Evolutionary conservation across 2,113 vertebrate genomes (phyloP), one percentile per base, ranked within the genome.

Genomic region (Spilogale gracilis): DNA sequence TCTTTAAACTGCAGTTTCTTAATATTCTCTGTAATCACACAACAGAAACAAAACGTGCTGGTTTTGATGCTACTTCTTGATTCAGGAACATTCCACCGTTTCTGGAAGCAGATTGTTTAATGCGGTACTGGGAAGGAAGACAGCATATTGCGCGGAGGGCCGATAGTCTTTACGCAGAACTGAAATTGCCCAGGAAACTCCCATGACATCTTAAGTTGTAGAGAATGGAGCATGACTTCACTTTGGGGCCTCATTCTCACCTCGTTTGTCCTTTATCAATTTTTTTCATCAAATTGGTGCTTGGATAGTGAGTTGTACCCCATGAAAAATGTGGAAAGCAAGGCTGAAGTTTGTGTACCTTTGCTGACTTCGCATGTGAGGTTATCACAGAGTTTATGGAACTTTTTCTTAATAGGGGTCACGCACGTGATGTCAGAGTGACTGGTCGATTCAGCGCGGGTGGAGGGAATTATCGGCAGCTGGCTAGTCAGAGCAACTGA

Each of bases 1-100:
- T 32, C 58, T 97, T 79, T 96, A 74, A 84, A 2, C 85, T 61
- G 30, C 61, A 60, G 95, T 50, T 80, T 78, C 60, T 74, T 85
- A 83, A 58, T 56, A 14, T 14, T 13, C 30, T 93, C 58, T 78
- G 76, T 97, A 3, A 65, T 96, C 50, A 43, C 3, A 12, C 82
- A 83, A 14, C 54, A 93, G 58, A 92, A 81, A 67, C 32, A 86
- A 50, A 67, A 96, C 89, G 58, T 69, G 61, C 65, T 8, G 0
- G 0, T 58, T 48, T 96, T 18, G 16, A 17, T 43, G 30, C 83
- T 12, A 6, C 76, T 60, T 71, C 30, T 97, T 96, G 2, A 95
- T 91, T 12, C 2, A 16, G 86, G 32, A 65, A 81, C 32, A 87
- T 84, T 6, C 4, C 74, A 58, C 20, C 82, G 20, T 95, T 91